Conservation (phyloP, 2,888 invertebrate species). For the Esperia sulphurella region DNA sequence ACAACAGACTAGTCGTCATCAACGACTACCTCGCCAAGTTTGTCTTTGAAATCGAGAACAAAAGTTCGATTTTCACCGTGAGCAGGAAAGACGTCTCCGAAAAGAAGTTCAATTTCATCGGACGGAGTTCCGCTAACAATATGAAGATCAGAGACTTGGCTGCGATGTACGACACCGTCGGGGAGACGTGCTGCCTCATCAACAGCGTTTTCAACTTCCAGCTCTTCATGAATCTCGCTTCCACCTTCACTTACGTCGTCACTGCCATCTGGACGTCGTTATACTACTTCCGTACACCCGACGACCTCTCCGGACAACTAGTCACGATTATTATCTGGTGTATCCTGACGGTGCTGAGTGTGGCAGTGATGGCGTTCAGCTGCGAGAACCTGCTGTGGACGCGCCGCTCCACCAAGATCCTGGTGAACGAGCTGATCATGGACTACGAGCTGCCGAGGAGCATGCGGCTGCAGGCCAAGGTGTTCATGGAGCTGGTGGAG, state of each 20-base stretch:
- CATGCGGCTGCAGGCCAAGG: slow-evolving; percentile 51
- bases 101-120: slow-evolving; percentile 29
- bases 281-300: slow-evolving; percentile 31
- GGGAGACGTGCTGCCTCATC: slow-evolving; percentile 36
- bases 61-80: slow-evolving; percentile 31
- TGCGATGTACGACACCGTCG: slow-evolving; percentile 39
- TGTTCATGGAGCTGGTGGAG: slow-evolving; percentile 54
- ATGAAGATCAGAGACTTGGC: slow-evolving; percentile 44
- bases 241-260: slow-evolving; percentile 46
- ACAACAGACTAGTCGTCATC: slow-evolving; percentile 32
- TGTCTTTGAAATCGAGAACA: slow-evolving; percentile 30
- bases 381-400: slow-evolving; percentile 42
- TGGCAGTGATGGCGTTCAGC: slow-evolving; percentile 38
- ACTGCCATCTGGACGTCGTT: slow-evolving; percentile 47
- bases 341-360: slow-evolving; percentile 30
- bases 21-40: slow-evolving; percentile 40
- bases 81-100: slow-evolving; percentile 22
- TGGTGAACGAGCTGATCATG: slow-evolving; percentile 55
- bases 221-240: slow-evolving; percentile 49
- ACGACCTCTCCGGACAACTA: slow-evolving; percentile 25
- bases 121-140: slow-evolving; percentile 27
- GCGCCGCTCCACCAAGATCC: slow-evolving; percentile 38
- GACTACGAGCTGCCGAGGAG: slow-evolving; percentile 46
- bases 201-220: slow-evolving; percentile 52
- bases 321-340: slow-evolving; percentile 40